Evolutionary conservation across 2,113 vertebrate species (phyloP).

Genomic region (Ardeotis arabs): DNA sequence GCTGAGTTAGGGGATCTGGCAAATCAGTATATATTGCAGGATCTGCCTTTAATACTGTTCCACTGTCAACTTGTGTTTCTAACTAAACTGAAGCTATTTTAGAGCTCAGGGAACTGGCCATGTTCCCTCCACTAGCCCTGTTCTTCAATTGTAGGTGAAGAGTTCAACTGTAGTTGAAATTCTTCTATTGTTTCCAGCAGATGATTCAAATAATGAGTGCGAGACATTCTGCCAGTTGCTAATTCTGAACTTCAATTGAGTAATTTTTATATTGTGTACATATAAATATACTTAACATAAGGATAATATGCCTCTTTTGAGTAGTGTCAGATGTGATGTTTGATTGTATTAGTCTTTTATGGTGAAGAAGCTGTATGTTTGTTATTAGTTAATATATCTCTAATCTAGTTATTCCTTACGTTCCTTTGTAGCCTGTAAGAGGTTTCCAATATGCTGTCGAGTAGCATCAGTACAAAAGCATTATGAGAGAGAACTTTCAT

Average conservation of each 20-base stretch:
- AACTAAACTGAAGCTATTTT: not conserved
- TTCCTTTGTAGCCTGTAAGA: not conserved
- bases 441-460: not conserved
- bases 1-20: not conserved
- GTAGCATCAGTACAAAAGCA: not conserved
- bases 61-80: not conserved
- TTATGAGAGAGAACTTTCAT: not conserved
- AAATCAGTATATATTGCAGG: not conserved
- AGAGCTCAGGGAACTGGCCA: not conserved
- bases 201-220: slow-evolving; percentile 36
- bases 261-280: not conserved
- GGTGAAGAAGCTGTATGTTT: not conserved
- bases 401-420: not conserved
- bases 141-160: slow-evolving; percentile 19
- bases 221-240: not conserved
- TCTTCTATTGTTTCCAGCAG: slow-evolving; percentile 50
- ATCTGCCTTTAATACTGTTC: not conserved
- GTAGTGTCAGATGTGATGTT: not conserved
- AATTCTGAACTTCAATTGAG: slow-evolving; percentile 6
- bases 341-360: not conserved
- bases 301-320: not conserved
- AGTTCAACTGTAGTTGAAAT: slow-evolving; percentile 41
- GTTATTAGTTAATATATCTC: not conserved
- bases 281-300: not conserved
- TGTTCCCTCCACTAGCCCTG: not conserved